Evolutionary conservation across 2,797 vertebrate genomes (phyloP).

Genomic region (Sebastiscus albofasciatus): DNA sequence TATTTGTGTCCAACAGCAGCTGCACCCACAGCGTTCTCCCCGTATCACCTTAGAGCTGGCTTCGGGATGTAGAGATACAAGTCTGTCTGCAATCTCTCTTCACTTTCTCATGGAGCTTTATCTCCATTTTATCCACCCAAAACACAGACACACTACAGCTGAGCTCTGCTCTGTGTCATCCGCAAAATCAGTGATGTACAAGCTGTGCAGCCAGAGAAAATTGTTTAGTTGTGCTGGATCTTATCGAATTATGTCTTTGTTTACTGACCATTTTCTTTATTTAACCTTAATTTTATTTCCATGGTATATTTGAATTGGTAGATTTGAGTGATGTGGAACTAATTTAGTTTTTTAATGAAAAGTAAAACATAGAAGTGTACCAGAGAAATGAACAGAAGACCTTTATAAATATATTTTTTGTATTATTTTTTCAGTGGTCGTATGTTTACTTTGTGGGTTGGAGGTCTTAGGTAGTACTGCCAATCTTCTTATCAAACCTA

Average conservation of each 20-base stretch:
- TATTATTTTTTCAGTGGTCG: neutral
- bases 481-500: neutral
- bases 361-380: neutral
- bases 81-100: slow-evolving; percentile 24
- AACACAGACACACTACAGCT: slow-evolving; percentile 15
- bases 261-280: neutral
- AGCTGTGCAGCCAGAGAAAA: neutral
- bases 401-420: neutral
- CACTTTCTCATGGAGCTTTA: slow-evolving; percentile 35
- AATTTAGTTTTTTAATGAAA: neutral
- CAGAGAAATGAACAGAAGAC: neutral
- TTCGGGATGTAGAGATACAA: slow-evolving; percentile 8
- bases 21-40: neutral
- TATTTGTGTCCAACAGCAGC: slow-evolving; percentile 27
- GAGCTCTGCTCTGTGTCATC: slow-evolving; percentile 14
- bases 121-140: slow-evolving; percentile 12
- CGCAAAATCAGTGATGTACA: neutral
- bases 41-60: neutral
- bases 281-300: neutral
- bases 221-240: neutral
- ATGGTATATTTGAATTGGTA: neutral
- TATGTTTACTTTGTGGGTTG: neutral
- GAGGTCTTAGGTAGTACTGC: neutral
- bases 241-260: neutral
- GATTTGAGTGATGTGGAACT: neutral